Evolutionary conservation across 2,113 vertebrate species (phyloP), one percentile per base, ranked within the genome.

Genomic region (Cephalopholis sonnerati): DNA sequence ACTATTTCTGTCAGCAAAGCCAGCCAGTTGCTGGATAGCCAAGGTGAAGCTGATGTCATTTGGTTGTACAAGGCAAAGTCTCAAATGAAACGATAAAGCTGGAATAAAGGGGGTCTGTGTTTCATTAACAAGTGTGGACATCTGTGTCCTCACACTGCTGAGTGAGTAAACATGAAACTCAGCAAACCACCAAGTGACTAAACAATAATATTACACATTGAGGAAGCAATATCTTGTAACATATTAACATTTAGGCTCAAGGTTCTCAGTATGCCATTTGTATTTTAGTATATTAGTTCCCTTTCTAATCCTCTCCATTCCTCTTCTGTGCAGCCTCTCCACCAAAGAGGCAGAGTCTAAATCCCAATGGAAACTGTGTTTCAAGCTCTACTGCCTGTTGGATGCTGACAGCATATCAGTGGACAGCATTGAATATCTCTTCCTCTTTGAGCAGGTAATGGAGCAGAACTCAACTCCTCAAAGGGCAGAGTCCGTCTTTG

Each of bases 401-500:
- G 97, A 97, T 58, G 95, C 96, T 0, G 97, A 98, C 79, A 95
- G 92, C 4, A 96, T 98, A 87, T 96, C 96, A 1, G 95, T 95
- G 4, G 96, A 98, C 85, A 96, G 96, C 89, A 95, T 98, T 17
- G 97, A 98, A 90, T 96, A 98, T 25, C 93, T 96, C 67, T 96
- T 99, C 87, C 96, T 99, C 62, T 99, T 98, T 6, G 97, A 98
- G 93, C 97, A 98, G 97, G 98, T 99, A 92, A 88, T 48, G 79
- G 22, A 81, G 53, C 54, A 70, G 66, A 87, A 82, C 65, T 39
- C 58, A 2, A 41, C 72, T 41, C 55, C n/a, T 7, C 51, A 46
- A 64, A 55, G 36, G 61, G 36, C 44, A 65, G n/a, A 74, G 27
- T 59, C 63, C 68, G 81, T 50, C 44, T 61, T 71, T 57, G 17